Evolutionary conservation across 2,113 vertebrate genomes (phyloP), one percentile per base, ranked within the genome.

Genomic region (Promerops cafer): DNA sequence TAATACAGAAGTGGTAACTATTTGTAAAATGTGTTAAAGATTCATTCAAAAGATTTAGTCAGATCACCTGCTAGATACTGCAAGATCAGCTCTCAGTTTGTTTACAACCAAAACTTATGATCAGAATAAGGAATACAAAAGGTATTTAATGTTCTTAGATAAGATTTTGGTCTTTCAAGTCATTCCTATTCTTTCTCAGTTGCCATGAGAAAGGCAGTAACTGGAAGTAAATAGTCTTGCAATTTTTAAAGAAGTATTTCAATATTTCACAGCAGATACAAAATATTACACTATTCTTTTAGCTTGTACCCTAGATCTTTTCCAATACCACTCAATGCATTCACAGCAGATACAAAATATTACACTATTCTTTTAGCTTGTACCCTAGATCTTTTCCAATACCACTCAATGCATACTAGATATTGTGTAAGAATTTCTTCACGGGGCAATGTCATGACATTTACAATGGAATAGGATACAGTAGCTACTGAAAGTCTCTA

Each of bases 1-100:
- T 78, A 95, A 96, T 27, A 87, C 12, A 70, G 37, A 40, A 84
- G 11, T 47, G 45, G 19, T 56, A 92, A 93, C 35, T 82, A 75
- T 59, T 83, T 16, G 3, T 45, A 35, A 77, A 70, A 91, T 11
- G 39, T 83, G 24, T 76, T 90, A 69, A 26, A 66, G 11, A 88
- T 80, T 74, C 83, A 87, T 72, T 93, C 7, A 39, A 68, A 31
- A 57, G 7, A 87, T 64, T 70, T 89, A 87, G 53, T 93, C 42
- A 64, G 15, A 64, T 81, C 39, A 72, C 31, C 45, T 54, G 8
- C 27, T 72, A 95, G 33, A 69, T 39, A 65, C 45, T 81, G 64
- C 11, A 87, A 94, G n/a, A 65, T 77, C 21, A 76, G 31, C 54
- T 90, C 21, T 50, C 8, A 39, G 14, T 52, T 61, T 81, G 44